phyloP scores from a whole-genome alignment of 2,888 invertebrate genomes.

The Trachelus tabidus region DNA sequence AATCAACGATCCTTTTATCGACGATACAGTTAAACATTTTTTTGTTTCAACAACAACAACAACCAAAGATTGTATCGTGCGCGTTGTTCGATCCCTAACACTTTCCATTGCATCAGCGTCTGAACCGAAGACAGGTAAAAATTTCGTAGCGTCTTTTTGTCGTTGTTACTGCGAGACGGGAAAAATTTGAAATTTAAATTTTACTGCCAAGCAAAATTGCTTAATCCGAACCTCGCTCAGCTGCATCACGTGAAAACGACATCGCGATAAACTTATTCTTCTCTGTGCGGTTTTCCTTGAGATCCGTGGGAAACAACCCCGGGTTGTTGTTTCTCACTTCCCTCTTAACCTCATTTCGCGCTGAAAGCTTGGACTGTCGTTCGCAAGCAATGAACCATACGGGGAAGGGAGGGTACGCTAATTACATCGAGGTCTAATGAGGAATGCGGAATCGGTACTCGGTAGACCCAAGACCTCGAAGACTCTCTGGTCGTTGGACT shows the following conservation, averaged over 20 bases:
- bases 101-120: not conserved
- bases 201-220: not conserved
- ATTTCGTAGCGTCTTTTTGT: not conserved
- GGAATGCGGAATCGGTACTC: not conserved
- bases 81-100: not conserved
- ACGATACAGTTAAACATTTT: too few species aligned
- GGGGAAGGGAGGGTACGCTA: not conserved
- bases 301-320: not conserved
- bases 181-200: not conserved
- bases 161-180: not conserved
- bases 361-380: not conserved
- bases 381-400: not conserved
- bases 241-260: not conserved
- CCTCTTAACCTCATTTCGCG: not conserved
- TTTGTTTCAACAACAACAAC: too few species aligned
- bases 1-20: too few species aligned
- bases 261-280: not conserved
- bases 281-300: not conserved
- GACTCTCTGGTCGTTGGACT: not conserved
- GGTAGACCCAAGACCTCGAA: not conserved
- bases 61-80: not conserved
- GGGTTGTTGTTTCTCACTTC: not conserved
- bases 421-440: not conserved
- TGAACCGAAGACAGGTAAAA: not conserved
- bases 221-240: not conserved